Percentiles rank a stretch among this genome's conserved stretches.
Conservation (phyloP, 2,888 invertebrate species). For the Hemistola chrysoprasaria region DNA sequence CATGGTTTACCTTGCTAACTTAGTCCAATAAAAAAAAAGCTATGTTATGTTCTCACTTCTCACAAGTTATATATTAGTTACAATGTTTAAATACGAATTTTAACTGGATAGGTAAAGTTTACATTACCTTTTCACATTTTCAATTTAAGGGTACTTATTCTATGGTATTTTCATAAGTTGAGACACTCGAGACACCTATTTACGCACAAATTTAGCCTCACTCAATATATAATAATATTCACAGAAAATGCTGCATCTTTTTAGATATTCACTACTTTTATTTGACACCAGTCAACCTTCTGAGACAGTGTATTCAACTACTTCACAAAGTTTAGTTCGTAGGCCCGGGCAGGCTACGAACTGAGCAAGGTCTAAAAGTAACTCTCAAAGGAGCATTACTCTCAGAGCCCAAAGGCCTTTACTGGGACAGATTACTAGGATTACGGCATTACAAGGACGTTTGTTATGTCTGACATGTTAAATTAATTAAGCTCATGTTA, state of each 20-base stretch:
- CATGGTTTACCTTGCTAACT: not conserved
- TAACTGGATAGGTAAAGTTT: too few relatives aligned
- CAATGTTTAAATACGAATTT: too few relatives aligned
- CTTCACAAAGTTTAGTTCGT: slow-evolving; percentile 24
- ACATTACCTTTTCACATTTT: too few relatives aligned
- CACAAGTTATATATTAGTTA: too few relatives aligned
- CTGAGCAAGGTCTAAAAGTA: slow-evolving; percentile 52
- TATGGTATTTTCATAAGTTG: too few relatives aligned
- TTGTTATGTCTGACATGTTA: not conserved
- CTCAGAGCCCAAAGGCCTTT: slow-evolving; percentile 28
- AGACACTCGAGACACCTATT: too few relatives aligned
- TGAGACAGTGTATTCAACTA: slow-evolving; percentile 41
- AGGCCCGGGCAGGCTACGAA: slow-evolving; percentile 41
- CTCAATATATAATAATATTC: not conserved
- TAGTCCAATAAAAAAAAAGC: not conserved
- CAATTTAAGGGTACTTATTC: too few relatives aligned
- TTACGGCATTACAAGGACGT: slow-evolving; percentile 3
- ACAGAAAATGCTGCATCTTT: not conserved
- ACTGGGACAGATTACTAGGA: slow-evolving; percentile 8
- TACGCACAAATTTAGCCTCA: too few relatives aligned
- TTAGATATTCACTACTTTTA: slow-evolving; percentile 13
- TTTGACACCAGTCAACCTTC: slow-evolving; percentile 41
- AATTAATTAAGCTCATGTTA: too few relatives aligned
- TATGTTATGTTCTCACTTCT: not conserved
- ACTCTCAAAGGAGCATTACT: slow-evolving; percentile 32